Base-by-base conservation (phyloP, 2,888 invertebrate species). In the Allacma fusca region DNA sequence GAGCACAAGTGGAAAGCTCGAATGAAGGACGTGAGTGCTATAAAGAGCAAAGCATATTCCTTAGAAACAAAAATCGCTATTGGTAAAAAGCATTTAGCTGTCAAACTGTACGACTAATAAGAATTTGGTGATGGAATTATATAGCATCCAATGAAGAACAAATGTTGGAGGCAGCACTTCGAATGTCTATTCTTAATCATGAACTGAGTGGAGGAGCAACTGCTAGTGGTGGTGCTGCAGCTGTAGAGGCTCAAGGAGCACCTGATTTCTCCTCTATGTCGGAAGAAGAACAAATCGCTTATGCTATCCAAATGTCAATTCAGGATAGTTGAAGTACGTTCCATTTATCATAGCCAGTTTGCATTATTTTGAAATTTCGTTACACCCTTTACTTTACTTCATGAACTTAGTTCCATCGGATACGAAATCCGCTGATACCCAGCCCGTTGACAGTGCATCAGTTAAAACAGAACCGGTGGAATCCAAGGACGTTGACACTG, bases 261-360 rank as follows among this genome's bases (percentile, higher is more conserved):
- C 92, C 93, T 7, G 94, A 96, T 87, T 93, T 95, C 86, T 91
- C 92, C 72, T 92, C 95, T 82, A 94, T 99, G 93, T 95, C 97
- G 19, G 99, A 99, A 87, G 99, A 99, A 85, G 98, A 99, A 87
- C 99, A 99, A 88, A 97, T 99, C 85, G 98, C 97, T 70, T 95
- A 97, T 86, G 99, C 99, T 23, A 95, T 99, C 94, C 96, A 97
- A 87, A 98, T 99, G 96, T 98, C 98, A n/a, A 95, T 99, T 93
- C 95, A 96, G 87, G 94, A 94, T 87, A 81, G 74, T 70, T 80
- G 79, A 43, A 77, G 75, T 78, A 76, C 76, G 62, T 24, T 62
- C 16, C 16, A 16, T 62, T 62, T 34, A 4, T 4, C 9, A 34
- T n/a, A n/a, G n/a, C 5, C 34, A 34, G 9, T 9, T 26, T 24